These are phyloP conservation scores for Erebia ligea DNA, from an alignment of 2,888 invertebrate genomes.

Conservation along the genomic window DNA sequence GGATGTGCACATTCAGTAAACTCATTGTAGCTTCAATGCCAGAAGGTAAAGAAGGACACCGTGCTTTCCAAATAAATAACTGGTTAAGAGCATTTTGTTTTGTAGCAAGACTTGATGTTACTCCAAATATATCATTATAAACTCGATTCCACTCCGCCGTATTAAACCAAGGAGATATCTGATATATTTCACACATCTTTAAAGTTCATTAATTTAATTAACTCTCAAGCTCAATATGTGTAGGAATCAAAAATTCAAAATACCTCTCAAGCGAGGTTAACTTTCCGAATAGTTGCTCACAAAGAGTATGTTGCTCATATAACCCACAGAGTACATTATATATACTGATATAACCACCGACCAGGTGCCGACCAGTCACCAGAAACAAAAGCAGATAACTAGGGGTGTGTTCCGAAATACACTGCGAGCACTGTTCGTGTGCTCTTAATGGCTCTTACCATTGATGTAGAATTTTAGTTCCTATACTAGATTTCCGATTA, in stretches of 20 bases:
- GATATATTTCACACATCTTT: slow-evolving; percentile 59
- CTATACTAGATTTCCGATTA: too few species aligned
- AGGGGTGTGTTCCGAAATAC: too few species aligned
- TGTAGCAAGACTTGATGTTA: slow-evolving; percentile 49
- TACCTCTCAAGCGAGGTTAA: too few species aligned
- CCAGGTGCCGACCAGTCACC: too few species aligned
- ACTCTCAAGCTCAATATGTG: neutral
- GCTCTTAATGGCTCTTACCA: too few species aligned
- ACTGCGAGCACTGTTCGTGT: too few species aligned
- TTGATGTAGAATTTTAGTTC: too few species aligned
- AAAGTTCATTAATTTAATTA: neutral
- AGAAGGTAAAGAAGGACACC: slow-evolving; percentile 81
- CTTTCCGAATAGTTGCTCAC: too few species aligned
- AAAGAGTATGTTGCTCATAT: too few species aligned
- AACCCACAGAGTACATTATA: too few species aligned
- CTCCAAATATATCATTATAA: slow-evolving; percentile 71
- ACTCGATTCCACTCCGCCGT: slow-evolving; percentile 80
- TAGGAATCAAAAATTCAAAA: neutral
- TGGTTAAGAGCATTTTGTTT: slow-evolving; percentile 71
- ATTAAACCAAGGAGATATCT: slow-evolving; percentile 74
- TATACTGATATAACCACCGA: too few species aligned
- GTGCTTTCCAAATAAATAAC: slow-evolving; percentile 83
- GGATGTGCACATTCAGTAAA: slow-evolving; percentile 78
- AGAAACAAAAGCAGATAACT: too few species aligned
- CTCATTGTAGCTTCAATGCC: slow-evolving; percentile 85